phyloP scores from a whole-genome alignment of 2,888 invertebrate genomes.

The Ferrisia virgata region DNA sequence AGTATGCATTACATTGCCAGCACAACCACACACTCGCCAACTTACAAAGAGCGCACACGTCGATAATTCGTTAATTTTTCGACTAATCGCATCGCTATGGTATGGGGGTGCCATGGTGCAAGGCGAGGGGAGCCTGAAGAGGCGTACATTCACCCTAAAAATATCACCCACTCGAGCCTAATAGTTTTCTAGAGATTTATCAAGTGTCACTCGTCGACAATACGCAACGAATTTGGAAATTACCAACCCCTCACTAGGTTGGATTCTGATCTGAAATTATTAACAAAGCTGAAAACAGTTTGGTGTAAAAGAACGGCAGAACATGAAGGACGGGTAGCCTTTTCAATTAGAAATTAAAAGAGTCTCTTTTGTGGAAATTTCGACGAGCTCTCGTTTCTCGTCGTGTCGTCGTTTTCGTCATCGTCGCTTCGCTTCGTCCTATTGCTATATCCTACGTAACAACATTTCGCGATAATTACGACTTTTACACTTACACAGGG shows the following conservation, averaged over 20 bases:
- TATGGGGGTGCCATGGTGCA: too few relatives aligned
- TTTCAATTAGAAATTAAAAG: constrained; percentile 16
- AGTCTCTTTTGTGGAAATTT: constrained; percentile 6
- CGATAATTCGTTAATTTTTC: too few relatives aligned
- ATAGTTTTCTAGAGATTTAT: neutral
- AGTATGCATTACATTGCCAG: too few relatives aligned
- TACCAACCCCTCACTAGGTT: neutral
- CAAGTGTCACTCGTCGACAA: neutral
- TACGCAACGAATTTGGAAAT: neutral
- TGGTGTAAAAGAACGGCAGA: neutral
- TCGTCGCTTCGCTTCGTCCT: too few relatives aligned
- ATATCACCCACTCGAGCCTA: neutral
- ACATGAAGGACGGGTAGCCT: neutral
- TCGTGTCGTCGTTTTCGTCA: too few relatives aligned
- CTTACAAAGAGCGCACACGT: too few relatives aligned
- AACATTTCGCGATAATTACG: neutral
- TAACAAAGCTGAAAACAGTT: neutral
- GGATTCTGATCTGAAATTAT: neutral
- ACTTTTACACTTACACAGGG: neutral
- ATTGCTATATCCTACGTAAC: neutral
- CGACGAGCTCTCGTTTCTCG: neutral
- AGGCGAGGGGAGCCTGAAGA: too few relatives aligned
- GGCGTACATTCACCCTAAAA: neutral
- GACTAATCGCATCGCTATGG: too few relatives aligned
- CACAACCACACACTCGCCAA: too few relatives aligned